These are phyloP conservation scores for Lasioglossum pauxillum DNA, from an alignment of 2,888 invertebrate genomes.

Conservation along the genomic window DNA sequence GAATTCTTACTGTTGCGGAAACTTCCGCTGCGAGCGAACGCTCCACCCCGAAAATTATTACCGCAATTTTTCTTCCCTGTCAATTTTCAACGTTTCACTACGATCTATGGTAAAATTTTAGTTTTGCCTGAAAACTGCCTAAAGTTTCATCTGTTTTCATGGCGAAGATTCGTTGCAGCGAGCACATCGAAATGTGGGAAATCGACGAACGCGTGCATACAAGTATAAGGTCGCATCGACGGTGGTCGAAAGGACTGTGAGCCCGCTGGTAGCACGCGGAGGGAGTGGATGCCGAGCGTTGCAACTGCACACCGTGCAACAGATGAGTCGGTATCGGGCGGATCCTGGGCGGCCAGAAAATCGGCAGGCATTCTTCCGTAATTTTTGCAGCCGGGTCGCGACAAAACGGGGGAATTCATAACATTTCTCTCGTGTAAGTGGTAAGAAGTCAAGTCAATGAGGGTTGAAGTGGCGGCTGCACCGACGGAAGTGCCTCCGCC, in stretches of 20 bases:
- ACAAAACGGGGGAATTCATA: constrained; percentile 65
- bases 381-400: constrained; percentile 56
- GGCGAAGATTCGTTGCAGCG: background rate
- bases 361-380: constrained; percentile 51
- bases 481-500: constrained; percentile 69
- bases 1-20: constrained; percentile 2
- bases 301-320: constrained; percentile 25
- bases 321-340: constrained; percentile 30
- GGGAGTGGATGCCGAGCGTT: background rate
- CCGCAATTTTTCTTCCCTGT: background rate
- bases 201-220: background rate
- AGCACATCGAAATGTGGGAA: background rate
- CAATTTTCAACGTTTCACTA: background rate
- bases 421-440: constrained; percentile 69
- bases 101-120: background rate
- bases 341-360: constrained; percentile 23
- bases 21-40: background rate
- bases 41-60: background rate
- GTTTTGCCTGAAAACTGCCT: background rate
- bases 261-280: background rate
- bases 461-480: constrained; percentile 74
- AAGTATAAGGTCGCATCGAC: background rate
- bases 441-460: constrained; percentile 75
- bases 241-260: background rate
- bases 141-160: background rate